Evolutionary conservation across 2,113 vertebrate species (phyloP).

Genomic region (Rhea pennata): DNA sequence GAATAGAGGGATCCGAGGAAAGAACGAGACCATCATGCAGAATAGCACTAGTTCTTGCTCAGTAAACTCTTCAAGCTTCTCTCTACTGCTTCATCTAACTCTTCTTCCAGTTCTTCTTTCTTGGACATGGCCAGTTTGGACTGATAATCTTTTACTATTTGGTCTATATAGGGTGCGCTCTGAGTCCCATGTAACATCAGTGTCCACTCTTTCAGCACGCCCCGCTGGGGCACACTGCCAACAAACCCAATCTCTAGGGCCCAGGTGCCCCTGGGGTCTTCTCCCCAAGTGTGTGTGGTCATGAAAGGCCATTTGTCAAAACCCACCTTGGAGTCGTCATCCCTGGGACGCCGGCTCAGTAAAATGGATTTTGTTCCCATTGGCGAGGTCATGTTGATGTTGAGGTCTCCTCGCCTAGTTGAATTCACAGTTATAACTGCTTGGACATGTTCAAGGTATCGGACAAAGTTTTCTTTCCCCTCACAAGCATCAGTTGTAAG

Average conservation of each 20-base stretch:
- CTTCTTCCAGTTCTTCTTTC: constrained; percentile 98
- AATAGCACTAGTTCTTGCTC: constrained; percentile 84
- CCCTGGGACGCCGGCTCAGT: constrained; percentile 93
- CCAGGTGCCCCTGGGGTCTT: constrained; percentile 96
- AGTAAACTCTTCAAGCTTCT: constrained; percentile 95
- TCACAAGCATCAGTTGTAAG: constrained; percentile 91
- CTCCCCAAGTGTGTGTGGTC: constrained; percentile 99
- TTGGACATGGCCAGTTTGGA: constrained; percentile 99
- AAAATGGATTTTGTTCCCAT: constrained; percentile 98
- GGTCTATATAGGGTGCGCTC: constrained; percentile 98
- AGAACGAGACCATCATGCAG: constrained; percentile 76
- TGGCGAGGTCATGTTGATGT: constrained; percentile 98
- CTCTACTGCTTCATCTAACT: constrained; percentile 96
- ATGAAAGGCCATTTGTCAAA: constrained; percentile 99
- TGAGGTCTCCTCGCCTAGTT: constrained; percentile 92
- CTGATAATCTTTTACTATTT: constrained; percentile 97
- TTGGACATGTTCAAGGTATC: constrained; percentile 97
- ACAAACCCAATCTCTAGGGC: constrained; percentile 92
- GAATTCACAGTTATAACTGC: constrained; percentile 94
- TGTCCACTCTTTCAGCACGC: constrained; percentile 96
- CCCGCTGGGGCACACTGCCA: constrained; percentile 84
- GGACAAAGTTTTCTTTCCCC: constrained; percentile 96
- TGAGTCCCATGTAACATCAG: constrained; percentile 98
- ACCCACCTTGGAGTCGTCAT: constrained; percentile 95
- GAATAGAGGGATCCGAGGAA: constrained; percentile 43